Base-by-base conservation (phyloP, 1,140 invertebrate genomes). In the Adelges cooleyi region DNA sequence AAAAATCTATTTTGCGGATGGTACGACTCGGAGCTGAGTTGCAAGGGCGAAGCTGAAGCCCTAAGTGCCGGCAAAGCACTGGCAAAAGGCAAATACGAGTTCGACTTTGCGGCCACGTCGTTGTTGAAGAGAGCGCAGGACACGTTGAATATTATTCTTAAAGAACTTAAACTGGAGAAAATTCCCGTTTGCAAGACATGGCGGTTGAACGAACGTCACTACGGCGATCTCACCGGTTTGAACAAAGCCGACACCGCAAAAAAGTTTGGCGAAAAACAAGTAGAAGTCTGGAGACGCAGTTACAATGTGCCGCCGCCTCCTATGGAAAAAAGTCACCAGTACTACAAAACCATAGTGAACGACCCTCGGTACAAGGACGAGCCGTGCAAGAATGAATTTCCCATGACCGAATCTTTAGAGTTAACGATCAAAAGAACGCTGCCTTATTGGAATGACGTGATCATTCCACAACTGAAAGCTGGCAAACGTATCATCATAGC, bases 211-310 rank as follows among this genome's bases (percentile, higher is more conserved):
- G 93, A 97, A 75, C 82, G 94, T 70, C 92, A 96, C 74, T 96
- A 97, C 74, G 93, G 94, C 69, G 91, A 86, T 42, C 79, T 97
- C 0, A 95, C 92, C 52, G 94, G 93, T 10, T 80, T 96, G 65
- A 92, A 97, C 72, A 97, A 97, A 76, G 85, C 92, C 2, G 93
- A 96, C 78, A 97, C 93, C 13, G 93, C 93, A 65, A 85, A 85
- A 9, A 95, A 95, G 73, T 93, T 95, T 77, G 93, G 93, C 1
- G 92, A 96, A 74, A 88, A 86, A 29, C 86, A 89, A 78, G 83
- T 84, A 71, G 62, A 74, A 80, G 92, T 96, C 69, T 97, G 93
- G 93, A 83, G 94, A 69, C 81, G 93, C 67, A 93, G 92, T 68
- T 97, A 93, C 72, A 92, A 95, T 72, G 84, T 85, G 29, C 92